Evolutionary conservation across 2,797 vertebrate genomes (phyloP), one percentile per base, ranked within the genome.

Genomic region (Microctenopoma lineatum): DNA sequence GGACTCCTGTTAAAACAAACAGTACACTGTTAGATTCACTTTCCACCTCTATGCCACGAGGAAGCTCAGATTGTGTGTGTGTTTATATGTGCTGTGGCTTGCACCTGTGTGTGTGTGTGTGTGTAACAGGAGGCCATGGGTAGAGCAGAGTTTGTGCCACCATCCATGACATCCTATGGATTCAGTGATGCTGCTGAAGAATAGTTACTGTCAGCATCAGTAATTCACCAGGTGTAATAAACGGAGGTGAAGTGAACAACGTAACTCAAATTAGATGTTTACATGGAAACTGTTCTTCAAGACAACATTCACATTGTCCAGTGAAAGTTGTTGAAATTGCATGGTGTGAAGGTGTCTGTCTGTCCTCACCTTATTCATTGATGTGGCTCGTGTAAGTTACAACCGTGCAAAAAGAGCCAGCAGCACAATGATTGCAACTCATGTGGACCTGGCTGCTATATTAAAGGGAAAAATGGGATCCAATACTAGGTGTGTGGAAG

Each of bases 381-480:
- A 88, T 84, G 83, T 84, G 75, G 75, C 82, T 38, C 84, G 88
- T 90, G 74, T 90, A 79, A 89, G 82, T 89, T 90, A 87, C 80
- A 88, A 63, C 80, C 45, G 21, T 26, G 76, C 71, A 76, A 78
- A 81, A 79, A 69, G 72, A 83, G 84, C 87, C 83, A 76, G 79
- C 83, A 61, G 77, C 83, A 92, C 89, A 91, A 90, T 89, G 86
- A 83, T 50, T 7, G 54, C 90, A 82, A 85, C 89, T 91, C 89
- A 92, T 91, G 83, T 90, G 87, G 85, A 77, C 73, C 77, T 84
- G 85, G 87, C 87, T 80, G 74, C 61, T 77, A 84, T 84, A 89
- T 86, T 83, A 91, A 89, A 90, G 86, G 86, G 84, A 89, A 90
- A 92, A 92, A 89, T 86, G 81, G 88, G 87, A 91, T 90, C 88